Conservation (phyloP, 2,888 invertebrate species). For the Pyrrhosoma nymphula region DNA sequence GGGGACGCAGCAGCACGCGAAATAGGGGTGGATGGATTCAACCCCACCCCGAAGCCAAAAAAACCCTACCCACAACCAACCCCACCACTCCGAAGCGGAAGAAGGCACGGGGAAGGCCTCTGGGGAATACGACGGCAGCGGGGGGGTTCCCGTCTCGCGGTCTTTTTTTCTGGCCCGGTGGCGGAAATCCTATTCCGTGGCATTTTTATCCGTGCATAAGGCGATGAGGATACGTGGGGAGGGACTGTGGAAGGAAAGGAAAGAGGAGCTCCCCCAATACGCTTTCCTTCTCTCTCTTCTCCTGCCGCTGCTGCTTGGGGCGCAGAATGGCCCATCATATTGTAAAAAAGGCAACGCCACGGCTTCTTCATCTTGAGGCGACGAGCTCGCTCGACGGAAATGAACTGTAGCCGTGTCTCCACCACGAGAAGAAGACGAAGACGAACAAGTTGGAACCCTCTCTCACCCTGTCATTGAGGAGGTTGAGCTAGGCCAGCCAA, state of each 20-base stretch:
- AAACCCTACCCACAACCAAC: no score
- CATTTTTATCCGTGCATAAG: neutral
- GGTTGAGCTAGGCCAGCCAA: no score
- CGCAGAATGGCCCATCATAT: neutral
- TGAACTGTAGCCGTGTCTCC: neutral
- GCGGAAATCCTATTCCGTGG: neutral
- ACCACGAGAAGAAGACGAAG: no score
- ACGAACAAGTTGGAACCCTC: no score
- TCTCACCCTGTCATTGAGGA: no score
- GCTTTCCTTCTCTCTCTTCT: neutral
- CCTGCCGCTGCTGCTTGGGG: neutral
- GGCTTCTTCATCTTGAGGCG: neutral
- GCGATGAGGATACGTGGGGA: neutral
- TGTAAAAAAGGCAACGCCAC: neutral
- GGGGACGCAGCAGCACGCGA: no score
- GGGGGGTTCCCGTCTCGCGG: no score
- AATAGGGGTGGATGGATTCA: no score
- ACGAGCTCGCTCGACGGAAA: neutral
- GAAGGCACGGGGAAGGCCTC: neutral
- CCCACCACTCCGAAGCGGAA: neutral
- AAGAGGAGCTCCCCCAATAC: neutral
- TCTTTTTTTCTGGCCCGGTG: neutral
- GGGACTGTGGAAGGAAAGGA: neutral
- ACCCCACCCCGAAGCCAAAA: no score
- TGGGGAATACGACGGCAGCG: no score